Evolutionary conservation across 2,888 invertebrate species (phyloP).

Genomic region (Tipula vernalis): DNA sequence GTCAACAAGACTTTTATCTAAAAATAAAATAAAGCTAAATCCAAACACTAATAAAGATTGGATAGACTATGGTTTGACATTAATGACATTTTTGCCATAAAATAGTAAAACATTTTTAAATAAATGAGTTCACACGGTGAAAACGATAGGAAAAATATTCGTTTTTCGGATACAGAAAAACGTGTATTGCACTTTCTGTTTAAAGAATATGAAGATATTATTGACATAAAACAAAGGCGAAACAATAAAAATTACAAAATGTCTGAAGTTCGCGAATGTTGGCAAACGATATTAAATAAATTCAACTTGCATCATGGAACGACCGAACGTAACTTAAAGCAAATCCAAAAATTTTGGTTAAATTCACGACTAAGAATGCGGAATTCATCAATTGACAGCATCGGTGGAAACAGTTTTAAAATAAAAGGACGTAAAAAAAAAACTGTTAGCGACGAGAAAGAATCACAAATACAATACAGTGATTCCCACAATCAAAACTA

Average conservation of each 20-base stretch:
- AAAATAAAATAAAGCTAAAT: neutral
- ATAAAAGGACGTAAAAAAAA: neutral
- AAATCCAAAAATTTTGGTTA: slow-evolving; percentile 35
- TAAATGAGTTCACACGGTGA: slow-evolving; percentile 5
- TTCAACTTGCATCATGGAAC: slow-evolving; percentile 30
- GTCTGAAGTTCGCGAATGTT: slow-evolving; percentile 30
- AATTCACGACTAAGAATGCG: slow-evolving; percentile 23
- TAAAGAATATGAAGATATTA: slow-evolving; percentile 30
- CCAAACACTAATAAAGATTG: neutral
- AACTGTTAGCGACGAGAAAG: neutral
- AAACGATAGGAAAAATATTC: slow-evolving; percentile 16
- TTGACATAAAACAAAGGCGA: slow-evolving; percentile 30
- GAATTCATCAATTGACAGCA: neutral
- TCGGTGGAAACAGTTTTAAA: neutral
- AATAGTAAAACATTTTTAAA: neutral
- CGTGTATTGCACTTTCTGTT: slow-evolving; percentile 30
- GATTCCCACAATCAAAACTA: neutral
- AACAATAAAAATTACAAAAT: slow-evolving; percentile 22
- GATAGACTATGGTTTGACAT: neutral
- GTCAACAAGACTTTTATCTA: neutral
- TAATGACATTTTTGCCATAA: neutral
- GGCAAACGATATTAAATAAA: slow-evolving; percentile 31
- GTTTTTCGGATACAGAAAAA: slow-evolving; percentile 33
- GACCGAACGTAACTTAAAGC: slow-evolving; percentile 30
- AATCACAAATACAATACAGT: neutral